These are phyloP conservation scores for Creontiades dilutus DNA, from an alignment of 2,888 invertebrate species.

Conservation along the genomic window DNA sequence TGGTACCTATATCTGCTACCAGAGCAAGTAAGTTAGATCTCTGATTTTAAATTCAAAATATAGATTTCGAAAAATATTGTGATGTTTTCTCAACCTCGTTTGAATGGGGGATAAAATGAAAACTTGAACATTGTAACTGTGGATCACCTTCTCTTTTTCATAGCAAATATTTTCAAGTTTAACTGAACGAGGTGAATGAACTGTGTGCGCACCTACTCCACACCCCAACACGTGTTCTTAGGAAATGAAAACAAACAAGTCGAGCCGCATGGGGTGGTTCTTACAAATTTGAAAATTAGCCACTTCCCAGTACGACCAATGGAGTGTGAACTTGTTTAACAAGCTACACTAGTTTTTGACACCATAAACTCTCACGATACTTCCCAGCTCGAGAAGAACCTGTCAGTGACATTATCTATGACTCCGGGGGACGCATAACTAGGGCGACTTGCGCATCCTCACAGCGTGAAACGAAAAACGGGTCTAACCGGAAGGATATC, in stretches of 20 bases:
- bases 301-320: not conserved
- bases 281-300: not conserved
- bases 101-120: too few species aligned
- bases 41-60: too few species aligned
- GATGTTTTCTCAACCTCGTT: too few species aligned
- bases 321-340: constrained; percentile 4
- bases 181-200: not conserved
- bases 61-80: too few species aligned
- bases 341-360: not conserved
- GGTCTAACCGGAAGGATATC: constrained; percentile 67
- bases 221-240: not conserved
- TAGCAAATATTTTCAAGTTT: not conserved
- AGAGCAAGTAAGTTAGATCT: too few species aligned
- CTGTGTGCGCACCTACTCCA: not conserved
- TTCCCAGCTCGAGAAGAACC: not conserved
- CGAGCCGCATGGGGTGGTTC: not conserved
- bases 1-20: too few species aligned
- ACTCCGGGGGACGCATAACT: not conserved
- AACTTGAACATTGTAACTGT: too few species aligned
- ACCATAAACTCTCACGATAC: constrained; percentile 12
- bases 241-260: constrained; percentile 2
- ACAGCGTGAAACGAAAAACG: constrained; percentile 60
- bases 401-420: constrained; percentile 15
- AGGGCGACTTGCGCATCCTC: constrained; percentile 31
- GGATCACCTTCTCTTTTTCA: too few species aligned